A percentile compares a stretch with the other conserved stretches of the same genome.
These are phyloP conservation scores for Agrotis ipsilon DNA, from an alignment of 2,888 invertebrate genomes.

Conservation along the genomic window DNA sequence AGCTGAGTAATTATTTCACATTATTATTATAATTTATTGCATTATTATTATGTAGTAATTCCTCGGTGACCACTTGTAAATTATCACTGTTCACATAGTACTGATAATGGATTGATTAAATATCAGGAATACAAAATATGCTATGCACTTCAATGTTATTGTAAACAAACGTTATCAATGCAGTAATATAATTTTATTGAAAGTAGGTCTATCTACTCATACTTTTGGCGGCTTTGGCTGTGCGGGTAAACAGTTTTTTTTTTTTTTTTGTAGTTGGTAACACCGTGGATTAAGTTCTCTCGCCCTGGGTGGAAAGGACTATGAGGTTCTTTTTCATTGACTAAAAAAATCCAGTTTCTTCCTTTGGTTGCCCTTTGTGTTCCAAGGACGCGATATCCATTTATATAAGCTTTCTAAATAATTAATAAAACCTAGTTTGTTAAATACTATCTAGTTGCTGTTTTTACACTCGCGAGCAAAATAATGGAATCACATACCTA, in stretches of 20 bases:
- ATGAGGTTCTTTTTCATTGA: no score
- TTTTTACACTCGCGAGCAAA: no score
- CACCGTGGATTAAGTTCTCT: no score
- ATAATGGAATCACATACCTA: no score
- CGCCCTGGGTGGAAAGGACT: no score
- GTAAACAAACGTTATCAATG: constrained; percentile 17
- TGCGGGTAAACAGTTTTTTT: no score
- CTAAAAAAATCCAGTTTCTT: no score
- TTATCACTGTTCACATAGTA: constrained; percentile 17
- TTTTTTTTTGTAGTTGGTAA: no score
- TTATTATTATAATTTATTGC: constrained; percentile 7
- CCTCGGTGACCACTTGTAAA: constrained; percentile 20
- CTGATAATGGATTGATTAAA: constrained; percentile 33
- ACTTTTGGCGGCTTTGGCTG: no score
- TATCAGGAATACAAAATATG: constrained; percentile 1
- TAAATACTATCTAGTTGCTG: background rate
- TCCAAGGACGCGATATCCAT: no score
- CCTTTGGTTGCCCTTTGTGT: no score
- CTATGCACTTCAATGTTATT: constrained; percentile 12
- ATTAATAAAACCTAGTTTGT: constrained; percentile 20
- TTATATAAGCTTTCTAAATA: constrained; percentile 18
- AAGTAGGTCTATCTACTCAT: no score
- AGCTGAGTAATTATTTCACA: background rate
- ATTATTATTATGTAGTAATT: constrained; percentile 4
- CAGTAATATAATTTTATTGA: background rate